phyloP scores from a whole-genome alignment of 1,140 invertebrate species.

The Panulirus ornatus region DNA sequence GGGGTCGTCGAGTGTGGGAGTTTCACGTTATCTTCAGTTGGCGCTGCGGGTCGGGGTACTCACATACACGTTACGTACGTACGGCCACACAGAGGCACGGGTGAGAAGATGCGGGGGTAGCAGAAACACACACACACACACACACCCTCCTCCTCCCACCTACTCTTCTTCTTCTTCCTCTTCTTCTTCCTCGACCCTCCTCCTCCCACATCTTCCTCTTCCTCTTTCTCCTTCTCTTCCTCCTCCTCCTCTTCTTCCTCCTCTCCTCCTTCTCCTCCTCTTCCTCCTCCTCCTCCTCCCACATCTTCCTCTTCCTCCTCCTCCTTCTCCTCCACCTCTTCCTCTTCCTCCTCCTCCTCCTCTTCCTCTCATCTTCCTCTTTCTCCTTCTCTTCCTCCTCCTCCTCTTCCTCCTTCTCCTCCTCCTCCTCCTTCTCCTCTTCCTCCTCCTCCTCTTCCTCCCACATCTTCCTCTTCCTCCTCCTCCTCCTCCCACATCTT shows the following conservation, averaged over 20 bases:
- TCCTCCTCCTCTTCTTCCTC: background rate
- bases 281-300: background rate
- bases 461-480: background rate
- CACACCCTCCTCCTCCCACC: background rate
- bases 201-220: background rate
- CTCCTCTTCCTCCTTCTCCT: background rate
- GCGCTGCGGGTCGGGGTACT: too few relatives aligned
- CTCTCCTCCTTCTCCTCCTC: background rate
- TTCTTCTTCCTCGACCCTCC: background rate
- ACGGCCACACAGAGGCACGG: too few relatives aligned
- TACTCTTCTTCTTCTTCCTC: background rate
- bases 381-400: background rate
- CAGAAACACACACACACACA: too few relatives aligned
- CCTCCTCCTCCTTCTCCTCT: background rate
- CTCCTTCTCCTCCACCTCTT: background rate
- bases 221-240: background rate
- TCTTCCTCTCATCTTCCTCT: too few relatives aligned
- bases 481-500: background rate
- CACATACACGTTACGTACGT: too few relatives aligned
- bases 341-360: background rate
- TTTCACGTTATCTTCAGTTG: too few relatives aligned
- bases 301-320: background rate
- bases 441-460: conserved; percentile 8
- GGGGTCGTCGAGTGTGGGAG: too few relatives aligned
- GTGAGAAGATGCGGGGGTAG: too few relatives aligned